These are phyloP conservation scores for Anhinga rufa DNA, from an alignment of 2,113 vertebrate species.

Conservation along the genomic window DNA sequence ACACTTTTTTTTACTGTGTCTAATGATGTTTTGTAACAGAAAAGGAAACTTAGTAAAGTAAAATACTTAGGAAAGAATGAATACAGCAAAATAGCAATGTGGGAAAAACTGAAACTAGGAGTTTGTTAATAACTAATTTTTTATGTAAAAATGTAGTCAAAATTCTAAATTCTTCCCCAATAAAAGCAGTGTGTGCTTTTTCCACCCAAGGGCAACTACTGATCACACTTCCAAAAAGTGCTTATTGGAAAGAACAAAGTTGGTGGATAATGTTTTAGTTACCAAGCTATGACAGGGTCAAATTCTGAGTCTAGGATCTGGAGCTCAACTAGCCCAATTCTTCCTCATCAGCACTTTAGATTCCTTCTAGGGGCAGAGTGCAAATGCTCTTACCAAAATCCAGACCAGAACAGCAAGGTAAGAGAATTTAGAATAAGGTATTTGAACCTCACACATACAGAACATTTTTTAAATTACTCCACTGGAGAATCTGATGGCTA, in stretches of 20 bases:
- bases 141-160: background rate
- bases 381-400: background rate
- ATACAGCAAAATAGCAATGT: background rate
- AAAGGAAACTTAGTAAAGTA: background rate
- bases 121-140: background rate
- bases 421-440: background rate
- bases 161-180: background rate
- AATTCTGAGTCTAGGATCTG: background rate
- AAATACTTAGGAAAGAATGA: background rate
- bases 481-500: background rate
- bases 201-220: background rate
- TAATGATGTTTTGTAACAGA: background rate
- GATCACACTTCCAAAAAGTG: background rate
- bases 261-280: background rate
- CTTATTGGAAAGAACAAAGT: background rate
- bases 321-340: background rate
- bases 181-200: background rate
- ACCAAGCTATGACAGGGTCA: background rate
- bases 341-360: background rate
- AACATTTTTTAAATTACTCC: background rate
- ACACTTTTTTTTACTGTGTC: background rate
- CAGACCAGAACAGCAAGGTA: background rate
- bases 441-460: background rate
- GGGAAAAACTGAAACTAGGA: background rate
- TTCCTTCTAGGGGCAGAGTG: background rate